Percentiles rank a stretch among this genome's conserved stretches.
Conservation (phyloP, 2,888 invertebrate genomes). For the Dynastes tityus region DNA sequence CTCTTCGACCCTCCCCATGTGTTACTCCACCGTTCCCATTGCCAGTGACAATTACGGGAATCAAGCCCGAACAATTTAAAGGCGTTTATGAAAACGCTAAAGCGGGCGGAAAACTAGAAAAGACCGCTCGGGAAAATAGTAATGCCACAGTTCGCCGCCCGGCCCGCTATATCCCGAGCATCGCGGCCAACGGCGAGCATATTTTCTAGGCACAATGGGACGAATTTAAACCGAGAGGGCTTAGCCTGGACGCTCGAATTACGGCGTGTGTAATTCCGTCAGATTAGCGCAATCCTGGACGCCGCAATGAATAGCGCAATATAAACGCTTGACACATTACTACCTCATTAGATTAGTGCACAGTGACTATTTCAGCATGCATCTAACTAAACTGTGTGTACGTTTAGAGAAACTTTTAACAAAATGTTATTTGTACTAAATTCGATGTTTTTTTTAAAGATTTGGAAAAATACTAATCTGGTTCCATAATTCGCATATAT, state of each 20-base stretch:
- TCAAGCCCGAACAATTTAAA: slow-evolving; percentile 38
- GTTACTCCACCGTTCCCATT: too few species aligned
- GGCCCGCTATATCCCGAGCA: slow-evolving; percentile 31
- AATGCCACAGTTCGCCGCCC: slow-evolving; percentile 1
- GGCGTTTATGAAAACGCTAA: slow-evolving; percentile 43
- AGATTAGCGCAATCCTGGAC: slow-evolving; percentile 70
- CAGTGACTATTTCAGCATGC: slow-evolving; percentile 12
- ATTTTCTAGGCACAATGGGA: slow-evolving; percentile 67
- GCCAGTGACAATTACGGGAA: slow-evolving; percentile 37
- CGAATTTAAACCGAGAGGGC: slow-evolving; percentile 65
- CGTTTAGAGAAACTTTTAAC: neutral
- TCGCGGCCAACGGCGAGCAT: slow-evolving; percentile 51
- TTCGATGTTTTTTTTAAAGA: neutral
- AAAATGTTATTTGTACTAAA: neutral
- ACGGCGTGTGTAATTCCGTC: slow-evolving; percentile 70
- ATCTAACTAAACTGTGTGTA: neutral
- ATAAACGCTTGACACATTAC: slow-evolving; percentile 70
- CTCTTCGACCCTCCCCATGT: neutral
- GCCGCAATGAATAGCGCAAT: slow-evolving; percentile 68
- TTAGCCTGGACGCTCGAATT: slow-evolving; percentile 67
- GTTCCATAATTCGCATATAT: too few species aligned
- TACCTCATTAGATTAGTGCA: slow-evolving; percentile 67
- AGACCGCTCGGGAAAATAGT: slow-evolving; percentile 45
- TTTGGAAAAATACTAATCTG: too few species aligned
- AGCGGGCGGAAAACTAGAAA: slow-evolving; percentile 35